Conservation (phyloP, 2,113 vertebrate species). For the Phylloscopus trochilus region DNA sequence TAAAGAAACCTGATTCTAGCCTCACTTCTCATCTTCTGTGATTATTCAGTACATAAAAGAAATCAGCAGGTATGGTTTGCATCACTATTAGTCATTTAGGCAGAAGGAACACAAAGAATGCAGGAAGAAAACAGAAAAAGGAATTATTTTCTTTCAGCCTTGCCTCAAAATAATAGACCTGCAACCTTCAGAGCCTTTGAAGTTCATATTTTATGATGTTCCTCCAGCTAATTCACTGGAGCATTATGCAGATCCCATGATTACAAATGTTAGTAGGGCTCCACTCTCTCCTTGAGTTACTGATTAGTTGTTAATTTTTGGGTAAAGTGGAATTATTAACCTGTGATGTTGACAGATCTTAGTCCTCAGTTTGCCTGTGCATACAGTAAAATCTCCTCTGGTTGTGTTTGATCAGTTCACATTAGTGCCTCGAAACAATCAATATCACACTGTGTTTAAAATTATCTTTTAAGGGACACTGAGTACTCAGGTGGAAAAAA, state of each 20-base stretch:
- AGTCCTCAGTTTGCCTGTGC: not conserved
- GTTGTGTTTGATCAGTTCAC: constrained; percentile 33
- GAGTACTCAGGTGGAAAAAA: constrained; percentile 56
- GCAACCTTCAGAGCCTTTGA: not conserved
- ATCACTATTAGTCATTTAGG: not conserved
- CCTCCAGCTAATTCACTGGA: not conserved
- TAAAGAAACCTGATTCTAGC: not conserved
- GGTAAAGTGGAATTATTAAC: constrained; percentile 1
- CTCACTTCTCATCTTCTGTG: not conserved
- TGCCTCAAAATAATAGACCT: not conserved
- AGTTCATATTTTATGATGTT: not conserved
- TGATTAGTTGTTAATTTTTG: constrained; percentile 3
- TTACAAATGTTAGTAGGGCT: not conserved
- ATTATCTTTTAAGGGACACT: constrained; percentile 55
- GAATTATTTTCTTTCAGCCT: not conserved
- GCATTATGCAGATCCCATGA: not conserved
- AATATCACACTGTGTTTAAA: constrained; percentile 65
- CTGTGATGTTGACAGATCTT: not conserved
- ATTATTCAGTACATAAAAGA: not conserved
- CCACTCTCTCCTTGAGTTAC: not conserved
- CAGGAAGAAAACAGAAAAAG: not conserved
- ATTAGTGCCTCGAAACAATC: constrained; percentile 45
- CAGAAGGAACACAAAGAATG: not conserved
- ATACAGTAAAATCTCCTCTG: constrained; percentile 9
- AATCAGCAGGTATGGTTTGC: not conserved